These are phyloP conservation scores for Neomonachus schauinslandi DNA, from an alignment of 2,113 vertebrate species.

Conservation along the genomic window DNA sequence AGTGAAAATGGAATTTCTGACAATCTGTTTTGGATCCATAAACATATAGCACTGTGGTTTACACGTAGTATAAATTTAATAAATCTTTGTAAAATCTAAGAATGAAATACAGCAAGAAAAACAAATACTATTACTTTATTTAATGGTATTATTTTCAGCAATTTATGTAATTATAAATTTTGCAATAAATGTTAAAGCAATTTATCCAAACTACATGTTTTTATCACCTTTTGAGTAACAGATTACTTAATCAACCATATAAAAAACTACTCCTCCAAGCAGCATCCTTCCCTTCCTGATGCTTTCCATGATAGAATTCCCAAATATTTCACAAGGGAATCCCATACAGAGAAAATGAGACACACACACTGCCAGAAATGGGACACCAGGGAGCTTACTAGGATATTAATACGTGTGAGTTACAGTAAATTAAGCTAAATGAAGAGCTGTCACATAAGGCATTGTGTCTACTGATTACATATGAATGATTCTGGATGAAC, in stretches of 20 bases:
- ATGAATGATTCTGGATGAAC: conserved; percentile 33
- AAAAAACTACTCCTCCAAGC: conserved; percentile 11
- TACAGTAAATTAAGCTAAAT: conserved; percentile 77
- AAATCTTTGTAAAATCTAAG: background rate
- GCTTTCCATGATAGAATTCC: background rate
- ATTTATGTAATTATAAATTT: background rate
- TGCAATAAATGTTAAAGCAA: conserved; percentile 23
- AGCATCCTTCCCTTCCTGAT: conserved; percentile 43
- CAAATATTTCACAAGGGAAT: conserved; percentile 70
- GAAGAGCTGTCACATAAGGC: conserved; percentile 59
- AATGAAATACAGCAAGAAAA: conserved; percentile 25
- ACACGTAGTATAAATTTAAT: background rate
- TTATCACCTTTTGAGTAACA: conserved; percentile 39
- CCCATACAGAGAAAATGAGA: conserved; percentile 57
- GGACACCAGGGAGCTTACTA: conserved; percentile 49
- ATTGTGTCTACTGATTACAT: conserved; percentile 57
- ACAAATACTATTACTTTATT: background rate
- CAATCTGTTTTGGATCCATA: background rate
- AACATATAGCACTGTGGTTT: background rate
- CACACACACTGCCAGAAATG: conserved; percentile 43
- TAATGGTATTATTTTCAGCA: conserved; percentile 24
- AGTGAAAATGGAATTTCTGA: background rate
- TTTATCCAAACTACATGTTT: background rate
- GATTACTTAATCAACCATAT: background rate
- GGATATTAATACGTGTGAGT: conserved; percentile 61